Evolutionary conservation across 2,797 vertebrate genomes (phyloP), one percentile per base, ranked within the genome.

Genomic region (Oryzias sinensis): DNA sequence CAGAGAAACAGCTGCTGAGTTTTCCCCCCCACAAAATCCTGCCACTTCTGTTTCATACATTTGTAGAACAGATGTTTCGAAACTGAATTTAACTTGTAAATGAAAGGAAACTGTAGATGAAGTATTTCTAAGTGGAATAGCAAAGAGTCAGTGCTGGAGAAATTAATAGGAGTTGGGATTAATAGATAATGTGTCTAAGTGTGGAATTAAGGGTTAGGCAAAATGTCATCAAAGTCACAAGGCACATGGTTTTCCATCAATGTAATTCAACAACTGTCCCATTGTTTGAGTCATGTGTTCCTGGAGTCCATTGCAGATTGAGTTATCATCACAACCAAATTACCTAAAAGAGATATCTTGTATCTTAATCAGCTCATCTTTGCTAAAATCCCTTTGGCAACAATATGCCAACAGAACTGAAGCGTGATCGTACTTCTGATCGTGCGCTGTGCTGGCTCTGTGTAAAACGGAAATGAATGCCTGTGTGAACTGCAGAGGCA

Each of bases 171-270:
- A 60, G 37, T 60, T 33, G 9, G 47, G 29, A 56, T 42, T 37
- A 27, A 49, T 16, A 49, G 56, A 62, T 17, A 79, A 72, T 54
- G 58, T 40, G 16, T 55, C 37, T 18, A n/a, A n/a, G 50, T 69
- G 56, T 53, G 14, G 37, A 42, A 37, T 70, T 51, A 18, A 55
- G 51, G 33, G 22, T 2, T 15, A 55, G 44, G 33, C 9, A 29
- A 70, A 53, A 22, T 15, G 59, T 9, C 9, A 33, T 54, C 42
- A 24, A 68, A 82, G 45, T 40, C 59, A 86, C 70, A 58, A 49
- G 43, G 62, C 76, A 81, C 74, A 71, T 70, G 68, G 69, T 70
- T 50, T 51, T 68, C 60, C 41, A 25, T 56, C 42, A 25, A 49
- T 17, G 24, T 76, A 41, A 76, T 65, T 70, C 18, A 14, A 17